Conservation (phyloP, 2,888 invertebrate genomes). For the Napeogenes sylphis region DNA sequence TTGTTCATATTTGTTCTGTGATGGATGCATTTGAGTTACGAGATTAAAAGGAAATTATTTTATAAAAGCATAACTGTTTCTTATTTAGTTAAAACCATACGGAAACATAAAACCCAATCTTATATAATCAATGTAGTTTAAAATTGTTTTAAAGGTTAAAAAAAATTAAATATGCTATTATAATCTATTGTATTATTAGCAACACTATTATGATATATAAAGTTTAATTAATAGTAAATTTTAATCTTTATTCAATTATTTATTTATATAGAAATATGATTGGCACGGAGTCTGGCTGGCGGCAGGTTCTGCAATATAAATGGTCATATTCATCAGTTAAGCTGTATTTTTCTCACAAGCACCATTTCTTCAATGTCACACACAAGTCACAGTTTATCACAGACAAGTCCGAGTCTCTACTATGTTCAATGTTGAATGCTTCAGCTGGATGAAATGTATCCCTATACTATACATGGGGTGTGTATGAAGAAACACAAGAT, state of each 20-base stretch:
- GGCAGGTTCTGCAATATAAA: constrained; percentile 68
- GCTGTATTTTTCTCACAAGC: constrained; percentile 37
- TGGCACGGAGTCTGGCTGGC: constrained; percentile 59
- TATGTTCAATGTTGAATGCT: constrained; percentile 26
- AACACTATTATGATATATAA: too few relatives aligned
- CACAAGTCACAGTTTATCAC: constrained; percentile 49
- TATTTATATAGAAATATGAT: constrained; percentile 31
- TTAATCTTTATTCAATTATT: not conserved
- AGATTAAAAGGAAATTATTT: too few relatives aligned
- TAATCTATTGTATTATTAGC: too few relatives aligned
- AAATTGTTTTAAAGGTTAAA: too few relatives aligned
- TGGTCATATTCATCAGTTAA: constrained; percentile 65
- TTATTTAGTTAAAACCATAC: too few relatives aligned
- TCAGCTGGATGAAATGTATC: constrained; percentile 17
- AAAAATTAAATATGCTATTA: too few relatives aligned
- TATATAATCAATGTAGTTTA: too few relatives aligned
- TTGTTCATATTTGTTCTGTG: too few relatives aligned
- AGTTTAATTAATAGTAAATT: too few relatives aligned
- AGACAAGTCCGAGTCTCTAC: constrained; percentile 33
- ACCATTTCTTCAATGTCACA: constrained; percentile 49
- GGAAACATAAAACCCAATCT: too few relatives aligned
- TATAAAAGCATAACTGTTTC: too few relatives aligned
- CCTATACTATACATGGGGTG: constrained; percentile 10
- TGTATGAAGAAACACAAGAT: not conserved
- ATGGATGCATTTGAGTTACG: too few relatives aligned